Percentiles rank a stretch among this genome's conserved stretches.
Evolutionary conservation across 2,888 invertebrate genomes (phyloP).

Genomic region (Scaptomyza parva): DNA sequence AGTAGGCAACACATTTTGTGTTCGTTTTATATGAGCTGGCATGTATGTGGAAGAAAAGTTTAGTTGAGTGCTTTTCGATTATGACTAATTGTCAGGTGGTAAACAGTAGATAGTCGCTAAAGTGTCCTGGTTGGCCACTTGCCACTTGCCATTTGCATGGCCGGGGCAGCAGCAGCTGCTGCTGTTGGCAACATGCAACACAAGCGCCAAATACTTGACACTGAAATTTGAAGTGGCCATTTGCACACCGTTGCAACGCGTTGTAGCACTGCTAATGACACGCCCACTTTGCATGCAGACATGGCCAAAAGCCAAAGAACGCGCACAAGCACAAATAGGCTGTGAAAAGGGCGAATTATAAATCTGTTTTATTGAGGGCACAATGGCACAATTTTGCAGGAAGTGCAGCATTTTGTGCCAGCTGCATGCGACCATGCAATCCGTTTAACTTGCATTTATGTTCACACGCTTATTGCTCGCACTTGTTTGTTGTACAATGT

Average conservation of each 20-base stretch:
- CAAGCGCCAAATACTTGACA: conserved; percentile 70
- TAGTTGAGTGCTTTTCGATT: conserved; percentile 64
- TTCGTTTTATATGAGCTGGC: neutral
- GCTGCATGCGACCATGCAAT: conserved; percentile 50
- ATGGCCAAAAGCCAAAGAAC: conserved; percentile 55
- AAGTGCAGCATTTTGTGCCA: conserved; percentile 45
- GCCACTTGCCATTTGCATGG: conserved; percentile 44
- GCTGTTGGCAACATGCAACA: conserved; percentile 53
- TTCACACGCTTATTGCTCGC: conserved; percentile 16
- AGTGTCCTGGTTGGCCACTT: conserved; percentile 26
- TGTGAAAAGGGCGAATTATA: neutral
- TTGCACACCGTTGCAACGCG: conserved; percentile 56
- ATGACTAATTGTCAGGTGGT: conserved; percentile 66
- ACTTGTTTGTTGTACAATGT: neutral
- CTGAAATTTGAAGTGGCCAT: conserved; percentile 65
- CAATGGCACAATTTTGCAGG: conserved; percentile 15
- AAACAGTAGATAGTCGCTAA: conserved; percentile 18
- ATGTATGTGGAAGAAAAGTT: conserved; percentile 7
- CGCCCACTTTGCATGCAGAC: conserved; percentile 19
- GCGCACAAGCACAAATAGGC: conserved; percentile 1
- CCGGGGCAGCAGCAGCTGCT: conserved; percentile 27
- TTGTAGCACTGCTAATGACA: conserved; percentile 55
- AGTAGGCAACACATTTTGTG: conserved; percentile 55
- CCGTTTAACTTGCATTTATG: conserved; percentile 49
- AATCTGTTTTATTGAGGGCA: conserved; percentile 23